Evolutionary conservation across 1,140 invertebrate genomes (phyloP).

Genomic region (Cylas formicarius): DNA sequence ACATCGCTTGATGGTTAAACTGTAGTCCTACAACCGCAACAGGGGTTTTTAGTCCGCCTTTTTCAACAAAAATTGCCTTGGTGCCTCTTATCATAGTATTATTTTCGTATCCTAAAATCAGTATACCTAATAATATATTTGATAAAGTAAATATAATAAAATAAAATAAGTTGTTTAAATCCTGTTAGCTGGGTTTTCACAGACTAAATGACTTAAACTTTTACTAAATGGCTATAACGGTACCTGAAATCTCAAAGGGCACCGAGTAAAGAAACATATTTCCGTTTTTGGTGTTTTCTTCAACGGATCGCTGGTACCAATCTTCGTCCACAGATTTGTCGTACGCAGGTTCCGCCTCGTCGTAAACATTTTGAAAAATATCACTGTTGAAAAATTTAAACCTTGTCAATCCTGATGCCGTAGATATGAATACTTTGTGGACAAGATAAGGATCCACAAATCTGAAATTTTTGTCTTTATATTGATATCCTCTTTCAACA

Average conservation of each 20-base stretch:
- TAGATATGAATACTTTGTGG: conserved; percentile 64
- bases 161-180: too few species aligned
- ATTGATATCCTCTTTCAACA: too few species aligned
- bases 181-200: too few species aligned
- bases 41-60: conserved; percentile 60
- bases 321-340: conserved; percentile 79
- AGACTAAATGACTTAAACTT: too few species aligned
- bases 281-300: conserved; percentile 70
- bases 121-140: conserved; percentile 3
- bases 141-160: neutral
- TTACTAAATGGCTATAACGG: too few species aligned
- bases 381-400: conserved; percentile 54
- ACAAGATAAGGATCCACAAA: conserved; percentile 22
- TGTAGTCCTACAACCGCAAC: conserved; percentile 87
- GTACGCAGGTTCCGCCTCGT: conserved; percentile 39
- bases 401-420: conserved; percentile 75
- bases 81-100: conserved; percentile 74
- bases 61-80: conserved; percentile 70
- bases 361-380: conserved; percentile 19
- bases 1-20: conserved; percentile 57
- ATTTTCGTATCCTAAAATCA: conserved; percentile 47
- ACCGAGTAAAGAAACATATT: conserved; percentile 82
- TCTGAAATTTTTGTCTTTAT: conserved; percentile 19
- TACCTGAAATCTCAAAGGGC: conserved; percentile 53
- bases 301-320: conserved; percentile 88